Percentiles rank a stretch among this genome's conserved stretches.
Conservation (phyloP, 2,797 vertebrate species). For the Gymnocypris eckloni region DNA sequence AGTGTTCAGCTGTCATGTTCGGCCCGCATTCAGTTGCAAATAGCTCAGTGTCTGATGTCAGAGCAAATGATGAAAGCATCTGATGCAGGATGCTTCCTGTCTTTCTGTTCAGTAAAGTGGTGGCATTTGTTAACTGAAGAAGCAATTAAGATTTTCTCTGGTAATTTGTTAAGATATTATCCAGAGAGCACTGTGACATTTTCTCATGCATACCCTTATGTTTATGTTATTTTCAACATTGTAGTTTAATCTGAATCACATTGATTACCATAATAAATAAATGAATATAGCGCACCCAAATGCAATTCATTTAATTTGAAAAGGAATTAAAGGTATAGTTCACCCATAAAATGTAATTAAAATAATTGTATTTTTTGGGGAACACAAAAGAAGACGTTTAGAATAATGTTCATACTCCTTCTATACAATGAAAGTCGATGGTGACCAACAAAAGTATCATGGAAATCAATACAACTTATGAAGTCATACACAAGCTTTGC, state of each 20-base stretch:
- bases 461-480: background rate
- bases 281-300: background rate
- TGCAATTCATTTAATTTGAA: background rate
- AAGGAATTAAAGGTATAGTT: background rate
- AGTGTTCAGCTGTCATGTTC: slow-evolving; percentile 46
- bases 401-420: background rate
- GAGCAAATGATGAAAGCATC: slow-evolving; percentile 33
- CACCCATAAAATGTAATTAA: background rate
- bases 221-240: slow-evolving; percentile 4
- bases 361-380: background rate
- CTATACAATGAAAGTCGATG: background rate
- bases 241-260: background rate
- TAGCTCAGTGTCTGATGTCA: slow-evolving; percentile 47
- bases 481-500: background rate
- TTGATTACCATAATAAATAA: background rate
- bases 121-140: slow-evolving; percentile 12
- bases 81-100: slow-evolving; percentile 42
- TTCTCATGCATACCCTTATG: slow-evolving; percentile 3
- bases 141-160: background rate
- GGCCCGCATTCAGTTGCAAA: slow-evolving; percentile 39
- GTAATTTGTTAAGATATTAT: slow-evolving; percentile 25
- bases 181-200: background rate
- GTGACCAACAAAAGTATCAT: background rate
- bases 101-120: slow-evolving; percentile 34
- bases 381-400: background rate